These are phyloP conservation scores for Catajapyx aquilonaris DNA, from an alignment of 1,140 invertebrate species.

Conservation along the genomic window DNA sequence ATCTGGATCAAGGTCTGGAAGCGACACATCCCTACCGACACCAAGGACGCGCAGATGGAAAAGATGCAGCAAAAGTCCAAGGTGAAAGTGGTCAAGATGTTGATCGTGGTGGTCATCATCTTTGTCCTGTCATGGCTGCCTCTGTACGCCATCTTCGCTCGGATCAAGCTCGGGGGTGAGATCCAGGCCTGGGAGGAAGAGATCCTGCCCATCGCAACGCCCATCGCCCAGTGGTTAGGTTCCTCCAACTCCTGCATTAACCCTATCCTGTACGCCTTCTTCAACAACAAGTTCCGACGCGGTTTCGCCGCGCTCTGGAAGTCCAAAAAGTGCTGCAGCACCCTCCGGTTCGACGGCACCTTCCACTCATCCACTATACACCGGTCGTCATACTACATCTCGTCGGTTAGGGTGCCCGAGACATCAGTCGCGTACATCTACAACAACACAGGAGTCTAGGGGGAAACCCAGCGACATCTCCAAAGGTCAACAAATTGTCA, in stretches of 20 bases:
- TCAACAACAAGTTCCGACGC: conserved; percentile 86
- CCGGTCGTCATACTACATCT: conserved; percentile 10
- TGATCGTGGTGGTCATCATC: conserved; percentile 79
- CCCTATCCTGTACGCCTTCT: conserved; percentile 91
- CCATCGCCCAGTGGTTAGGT: conserved; percentile 89
- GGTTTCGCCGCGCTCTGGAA: conserved; percentile 79
- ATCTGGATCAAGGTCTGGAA: conserved; percentile 84
- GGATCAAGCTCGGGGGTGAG: conserved; percentile 57
- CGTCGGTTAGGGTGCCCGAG: conserved; percentile 11
- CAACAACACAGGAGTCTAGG: conserved; percentile 18
- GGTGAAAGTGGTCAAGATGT: conserved; percentile 88
- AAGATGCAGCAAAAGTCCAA: conserved; percentile 79
- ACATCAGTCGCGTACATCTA: conserved; percentile 19
- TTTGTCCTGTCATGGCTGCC: conserved; percentile 91
- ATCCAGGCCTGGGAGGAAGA: conserved; percentile 51
- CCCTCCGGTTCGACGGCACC: conserved; percentile 59
- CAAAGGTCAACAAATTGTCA: too few relatives aligned
- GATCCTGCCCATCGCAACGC: conserved; percentile 48
- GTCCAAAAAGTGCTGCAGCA: conserved; percentile 58
- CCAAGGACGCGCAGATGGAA: conserved; percentile 77
- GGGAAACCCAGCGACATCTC: too few relatives aligned
- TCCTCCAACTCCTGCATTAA: conserved; percentile 93
- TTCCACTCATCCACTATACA: conserved; percentile 20
- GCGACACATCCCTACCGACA: conserved; percentile 66
- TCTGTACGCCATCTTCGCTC: conserved; percentile 69